Percentiles rank a stretch among this genome's conserved stretches.
phyloP scores from a whole-genome alignment of 2,888 invertebrate genomes.

The Cheilosia urbana region DNA sequence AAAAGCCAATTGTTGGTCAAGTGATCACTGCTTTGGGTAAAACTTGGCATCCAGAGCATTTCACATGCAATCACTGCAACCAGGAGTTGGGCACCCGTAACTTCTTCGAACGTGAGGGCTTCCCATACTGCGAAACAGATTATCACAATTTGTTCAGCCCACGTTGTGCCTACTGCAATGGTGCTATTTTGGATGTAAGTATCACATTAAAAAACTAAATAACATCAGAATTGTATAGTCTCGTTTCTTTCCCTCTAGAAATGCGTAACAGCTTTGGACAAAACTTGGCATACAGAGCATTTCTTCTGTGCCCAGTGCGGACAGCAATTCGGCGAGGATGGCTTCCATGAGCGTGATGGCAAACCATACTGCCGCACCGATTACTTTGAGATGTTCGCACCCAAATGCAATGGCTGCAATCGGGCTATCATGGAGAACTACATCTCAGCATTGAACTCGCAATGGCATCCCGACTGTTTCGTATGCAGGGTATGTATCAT shows the following conservation, averaged over 20 bases:
- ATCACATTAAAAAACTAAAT: neutral
- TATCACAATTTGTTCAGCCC: conserved; percentile 99
- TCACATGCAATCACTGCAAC: conserved; percentile 98
- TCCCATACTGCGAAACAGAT: conserved; percentile 99
- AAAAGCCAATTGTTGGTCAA: conserved; percentile 99
- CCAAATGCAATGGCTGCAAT: conserved; percentile 98
- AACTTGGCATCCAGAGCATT: conserved; percentile 99
- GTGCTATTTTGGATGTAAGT: conserved; percentile 97
- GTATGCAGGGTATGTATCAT: conserved; percentile 95
- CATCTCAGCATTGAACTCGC: conserved; percentile 97
- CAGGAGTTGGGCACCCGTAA: conserved; percentile 98
- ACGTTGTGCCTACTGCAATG: conserved; percentile 99
- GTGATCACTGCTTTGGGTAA: conserved; percentile 96
- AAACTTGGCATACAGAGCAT: conserved; percentile 99
- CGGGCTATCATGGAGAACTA: conserved; percentile 99
- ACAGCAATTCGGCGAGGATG: conserved; percentile 98
- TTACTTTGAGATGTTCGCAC: conserved; percentile 99
- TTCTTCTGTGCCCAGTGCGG: conserved; percentile 99
- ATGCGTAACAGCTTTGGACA: conserved; percentile 98
- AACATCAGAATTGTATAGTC: neutral
- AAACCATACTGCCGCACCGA: conserved; percentile 98
- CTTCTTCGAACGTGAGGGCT: conserved; percentile 98
- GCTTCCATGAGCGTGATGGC: conserved; percentile 98
- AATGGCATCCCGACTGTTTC: conserved; percentile 99
- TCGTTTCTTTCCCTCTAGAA: conserved; percentile 88